Evolutionary conservation across 2,888 invertebrate genomes (phyloP).

Genomic region (Molorchus minor): DNA sequence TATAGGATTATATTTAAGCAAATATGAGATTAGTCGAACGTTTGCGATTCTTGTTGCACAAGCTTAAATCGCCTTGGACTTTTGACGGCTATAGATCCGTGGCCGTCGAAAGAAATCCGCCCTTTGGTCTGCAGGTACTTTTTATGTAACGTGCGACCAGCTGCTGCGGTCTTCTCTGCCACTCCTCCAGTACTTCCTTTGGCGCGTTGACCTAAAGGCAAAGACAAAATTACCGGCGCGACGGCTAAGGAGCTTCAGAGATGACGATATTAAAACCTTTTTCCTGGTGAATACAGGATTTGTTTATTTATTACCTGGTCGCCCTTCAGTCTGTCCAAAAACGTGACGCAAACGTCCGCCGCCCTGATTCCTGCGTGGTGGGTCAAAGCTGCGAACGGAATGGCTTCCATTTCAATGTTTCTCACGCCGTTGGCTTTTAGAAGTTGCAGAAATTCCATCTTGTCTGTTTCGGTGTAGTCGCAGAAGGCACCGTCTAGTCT

Average conservation of each 20-base stretch:
- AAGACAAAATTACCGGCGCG: too few relatives aligned
- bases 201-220: constrained; percentile 83
- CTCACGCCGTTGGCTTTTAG: constrained; percentile 82
- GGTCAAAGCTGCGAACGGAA: constrained; percentile 92
- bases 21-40: constrained; percentile 75
- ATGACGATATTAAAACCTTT: too few relatives aligned
- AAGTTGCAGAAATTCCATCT: constrained; percentile 84
- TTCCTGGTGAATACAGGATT: too few relatives aligned
- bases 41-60: constrained; percentile 91
- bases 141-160: constrained; percentile 84
- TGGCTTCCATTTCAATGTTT: constrained; percentile 98
- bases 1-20: constrained; percentile 1
- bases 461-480: constrained; percentile 90
- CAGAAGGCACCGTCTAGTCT: constrained; percentile 97
- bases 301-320: constrained; percentile 78
- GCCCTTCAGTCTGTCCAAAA: constrained; percentile 90
- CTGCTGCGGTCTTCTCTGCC: constrained; percentile 89
- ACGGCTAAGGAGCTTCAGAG: too few relatives aligned
- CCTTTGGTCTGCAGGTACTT: constrained; percentile 83
- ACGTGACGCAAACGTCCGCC: constrained; percentile 92
- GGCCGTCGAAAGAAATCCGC: constrained; percentile 72
- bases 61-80: constrained; percentile 88
- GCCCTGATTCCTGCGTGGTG: constrained; percentile 92
- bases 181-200: constrained; percentile 88
- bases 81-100: constrained; percentile 83